Evolutionary conservation across 1,140 invertebrate genomes (phyloP).

Genomic region (Ectropis grisescens): DNA sequence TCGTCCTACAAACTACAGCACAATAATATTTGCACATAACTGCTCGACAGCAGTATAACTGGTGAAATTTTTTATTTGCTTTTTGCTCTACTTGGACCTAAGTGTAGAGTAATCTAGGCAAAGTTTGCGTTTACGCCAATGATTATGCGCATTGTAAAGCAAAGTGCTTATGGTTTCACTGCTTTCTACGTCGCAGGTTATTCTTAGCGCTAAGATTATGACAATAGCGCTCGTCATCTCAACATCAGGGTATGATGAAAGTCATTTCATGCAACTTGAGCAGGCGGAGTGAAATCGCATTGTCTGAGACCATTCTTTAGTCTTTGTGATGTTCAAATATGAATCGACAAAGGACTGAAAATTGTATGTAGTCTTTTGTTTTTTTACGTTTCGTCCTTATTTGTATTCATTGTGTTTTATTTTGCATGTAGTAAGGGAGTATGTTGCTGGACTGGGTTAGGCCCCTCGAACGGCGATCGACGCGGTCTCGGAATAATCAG

Average conservation of each 20-base stretch:
- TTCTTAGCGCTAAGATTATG: neutral
- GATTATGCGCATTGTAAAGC: neutral
- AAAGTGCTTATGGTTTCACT: neutral
- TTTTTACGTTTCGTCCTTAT: too few relatives aligned
- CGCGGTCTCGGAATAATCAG: slow-evolving; percentile 54
- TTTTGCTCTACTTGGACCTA: too few relatives aligned
- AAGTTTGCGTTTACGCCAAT: neutral
- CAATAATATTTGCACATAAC: too few relatives aligned
- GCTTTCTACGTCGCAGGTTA: neutral
- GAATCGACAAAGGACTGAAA: too few relatives aligned
- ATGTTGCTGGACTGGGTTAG: slow-evolving; percentile 40
- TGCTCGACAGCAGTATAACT: too few relatives aligned
- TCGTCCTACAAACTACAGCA: neutral
- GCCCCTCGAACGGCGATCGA: slow-evolving; percentile 46
- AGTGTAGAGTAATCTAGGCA: too few relatives aligned
- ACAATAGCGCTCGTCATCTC: slow-evolving; percentile 7
- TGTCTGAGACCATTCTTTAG: too few relatives aligned
- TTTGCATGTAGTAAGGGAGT: too few relatives aligned
- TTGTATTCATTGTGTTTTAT: too few relatives aligned
- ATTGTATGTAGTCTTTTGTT: too few relatives aligned
- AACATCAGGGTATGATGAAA: slow-evolving; percentile 9
- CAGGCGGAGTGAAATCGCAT: slow-evolving; percentile 10
- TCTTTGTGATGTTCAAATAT: too few relatives aligned
- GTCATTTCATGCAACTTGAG: slow-evolving; percentile 12
- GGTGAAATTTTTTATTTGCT: too few relatives aligned